phyloP scores from a whole-genome alignment of 2,888 invertebrate genomes.

The Euplagia quadripunctaria region DNA sequence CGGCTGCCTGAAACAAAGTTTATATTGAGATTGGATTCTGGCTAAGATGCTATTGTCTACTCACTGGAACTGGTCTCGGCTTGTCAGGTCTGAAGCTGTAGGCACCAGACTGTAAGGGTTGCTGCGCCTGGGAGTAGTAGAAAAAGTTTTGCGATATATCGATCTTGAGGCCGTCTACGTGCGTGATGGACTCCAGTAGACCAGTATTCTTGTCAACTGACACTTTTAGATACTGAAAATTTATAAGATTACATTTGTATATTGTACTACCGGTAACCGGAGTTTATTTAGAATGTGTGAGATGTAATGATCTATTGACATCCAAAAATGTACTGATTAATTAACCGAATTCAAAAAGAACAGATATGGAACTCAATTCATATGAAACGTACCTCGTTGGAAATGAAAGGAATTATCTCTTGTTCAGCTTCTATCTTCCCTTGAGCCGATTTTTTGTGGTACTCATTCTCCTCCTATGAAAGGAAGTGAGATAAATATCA shows the following conservation, averaged over 20 bases:
- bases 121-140: conserved; percentile 83
- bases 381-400: conserved; percentile 70
- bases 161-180: conserved; percentile 72
- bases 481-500: neutral
- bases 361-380: too few species aligned
- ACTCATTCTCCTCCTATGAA: conserved; percentile 67
- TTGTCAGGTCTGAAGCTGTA: conserved; percentile 88
- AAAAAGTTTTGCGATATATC: conserved; percentile 82
- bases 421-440: conserved; percentile 59
- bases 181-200: conserved; percentile 74
- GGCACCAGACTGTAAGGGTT: conserved; percentile 89
- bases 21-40: neutral
- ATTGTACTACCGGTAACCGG: too few species aligned
- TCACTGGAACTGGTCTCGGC: conserved; percentile 67
- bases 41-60: conserved; percentile 22
- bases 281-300: neutral
- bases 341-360: too few species aligned
- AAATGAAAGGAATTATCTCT: conserved; percentile 68
- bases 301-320: neutral
- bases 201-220: conserved; percentile 71
- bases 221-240: conserved; percentile 75
- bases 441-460: conserved; percentile 55
- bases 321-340: too few species aligned
- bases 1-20: too few species aligned
- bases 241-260: neutral